Evolutionary conservation across 2,113 vertebrate species (phyloP).

Genomic region (Lophochroa leadbeateri): DNA sequence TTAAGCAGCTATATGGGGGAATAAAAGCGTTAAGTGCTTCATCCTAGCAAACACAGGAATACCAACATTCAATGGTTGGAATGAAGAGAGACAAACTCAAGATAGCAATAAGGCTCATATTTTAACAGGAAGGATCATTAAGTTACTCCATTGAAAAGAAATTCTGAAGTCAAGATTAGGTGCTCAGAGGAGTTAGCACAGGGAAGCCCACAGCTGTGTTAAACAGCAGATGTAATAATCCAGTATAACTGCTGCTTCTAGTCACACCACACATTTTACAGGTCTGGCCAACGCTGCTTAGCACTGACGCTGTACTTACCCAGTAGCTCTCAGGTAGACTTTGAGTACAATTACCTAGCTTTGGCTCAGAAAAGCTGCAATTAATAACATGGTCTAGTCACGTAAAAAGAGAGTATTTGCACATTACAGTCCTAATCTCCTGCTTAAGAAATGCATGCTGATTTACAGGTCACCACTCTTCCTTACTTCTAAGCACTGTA

Average conservation of each 20-base stretch:
- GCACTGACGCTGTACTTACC: constrained; percentile 13
- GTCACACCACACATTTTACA: not conserved
- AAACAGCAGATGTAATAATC: not conserved
- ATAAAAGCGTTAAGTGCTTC: not conserved
- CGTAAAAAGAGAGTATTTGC: not conserved
- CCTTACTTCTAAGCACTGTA: not conserved
- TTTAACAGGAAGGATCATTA: not conserved
- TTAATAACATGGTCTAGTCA: not conserved
- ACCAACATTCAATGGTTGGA: not conserved
- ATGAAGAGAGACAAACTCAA: not conserved
- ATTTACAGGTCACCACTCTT: not conserved
- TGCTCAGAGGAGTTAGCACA: not conserved
- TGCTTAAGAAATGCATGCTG: not conserved
- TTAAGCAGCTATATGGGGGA: not conserved
- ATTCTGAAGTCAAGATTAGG: not conserved
- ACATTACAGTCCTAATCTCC: not conserved
- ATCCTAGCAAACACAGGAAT: not conserved
- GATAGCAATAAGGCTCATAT: not conserved
- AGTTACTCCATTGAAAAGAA: not conserved
- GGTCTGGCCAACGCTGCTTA: not conserved
- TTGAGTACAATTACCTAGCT: not conserved
- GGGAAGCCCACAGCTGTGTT: not conserved
- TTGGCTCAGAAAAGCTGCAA: constrained; percentile 1
- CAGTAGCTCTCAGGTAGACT: not conserved
- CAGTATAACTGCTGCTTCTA: not conserved